These are phyloP conservation scores for Prosapia bicincta DNA, from an alignment of 2,888 invertebrate species.

Conservation along the genomic window DNA sequence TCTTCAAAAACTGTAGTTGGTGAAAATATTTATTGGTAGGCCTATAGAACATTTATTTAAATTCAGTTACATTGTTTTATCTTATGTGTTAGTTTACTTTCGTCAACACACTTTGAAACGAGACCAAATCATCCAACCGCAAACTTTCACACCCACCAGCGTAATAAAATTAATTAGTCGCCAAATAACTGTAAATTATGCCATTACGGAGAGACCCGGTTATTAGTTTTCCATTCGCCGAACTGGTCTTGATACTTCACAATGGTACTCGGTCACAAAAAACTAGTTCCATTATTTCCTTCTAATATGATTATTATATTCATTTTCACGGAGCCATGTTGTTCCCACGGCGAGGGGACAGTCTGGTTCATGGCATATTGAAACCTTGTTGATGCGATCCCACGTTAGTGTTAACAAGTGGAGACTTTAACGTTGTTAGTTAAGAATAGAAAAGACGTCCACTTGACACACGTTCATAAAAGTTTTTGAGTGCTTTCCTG, in stretches of 20 bases:
- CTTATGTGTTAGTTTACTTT: too few species aligned
- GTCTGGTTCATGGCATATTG: background rate
- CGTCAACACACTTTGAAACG: too few species aligned
- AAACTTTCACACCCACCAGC: too few species aligned
- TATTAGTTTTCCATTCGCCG: background rate
- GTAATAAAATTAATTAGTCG: background rate
- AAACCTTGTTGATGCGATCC: background rate
- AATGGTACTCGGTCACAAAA: background rate
- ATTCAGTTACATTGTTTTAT: too few species aligned
- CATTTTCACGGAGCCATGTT: background rate
- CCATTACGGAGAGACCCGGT: background rate
- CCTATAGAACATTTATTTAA: too few species aligned
- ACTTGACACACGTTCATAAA: too few species aligned
- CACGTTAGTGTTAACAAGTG: background rate
- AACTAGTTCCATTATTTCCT: conserved; percentile 2
- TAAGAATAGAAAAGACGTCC: background rate
- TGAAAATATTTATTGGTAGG: too few species aligned
- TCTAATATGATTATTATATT: background rate
- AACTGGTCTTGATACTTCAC: background rate
- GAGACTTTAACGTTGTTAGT: background rate
- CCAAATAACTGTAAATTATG: background rate
- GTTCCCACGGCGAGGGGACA: background rate
- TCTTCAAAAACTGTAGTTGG: too few species aligned
- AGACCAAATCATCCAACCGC: too few species aligned
- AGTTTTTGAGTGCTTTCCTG: too few species aligned